Conservation (phyloP, 2,888 invertebrate genomes). For the Micoletzkya japonica region DNA sequence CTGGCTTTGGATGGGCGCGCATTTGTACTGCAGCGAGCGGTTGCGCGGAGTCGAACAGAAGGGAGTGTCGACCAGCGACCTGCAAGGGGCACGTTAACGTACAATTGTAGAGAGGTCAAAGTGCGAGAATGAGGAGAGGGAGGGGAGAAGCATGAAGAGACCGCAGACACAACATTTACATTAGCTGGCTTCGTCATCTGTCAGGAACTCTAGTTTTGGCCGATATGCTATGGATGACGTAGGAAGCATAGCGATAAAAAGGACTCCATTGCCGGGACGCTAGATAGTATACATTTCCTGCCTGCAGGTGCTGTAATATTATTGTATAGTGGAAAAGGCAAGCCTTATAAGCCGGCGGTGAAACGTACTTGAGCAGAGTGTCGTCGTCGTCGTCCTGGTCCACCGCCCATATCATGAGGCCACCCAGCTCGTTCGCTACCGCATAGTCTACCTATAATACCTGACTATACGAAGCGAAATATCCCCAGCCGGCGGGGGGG, state of each 20-base stretch:
- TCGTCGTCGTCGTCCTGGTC: constrained; percentile 59
- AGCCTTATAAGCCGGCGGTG: neutral
- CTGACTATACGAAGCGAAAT: no score
- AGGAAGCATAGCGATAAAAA: no score
- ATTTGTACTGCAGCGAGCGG: constrained; percentile 41
- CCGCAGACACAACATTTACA: neutral
- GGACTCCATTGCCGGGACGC: no score
- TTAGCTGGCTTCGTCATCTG: neutral
- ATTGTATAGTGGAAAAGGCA: no score
- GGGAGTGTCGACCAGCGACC: constrained; percentile 8
- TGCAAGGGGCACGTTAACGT: neutral
- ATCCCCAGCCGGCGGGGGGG: no score
- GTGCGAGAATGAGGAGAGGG: neutral
- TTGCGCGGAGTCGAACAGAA: constrained; percentile 13
- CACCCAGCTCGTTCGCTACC: constrained; percentile 53
- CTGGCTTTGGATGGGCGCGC: constrained; percentile 55
- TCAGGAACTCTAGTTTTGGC: no score
- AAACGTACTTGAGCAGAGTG: constrained; percentile 45
- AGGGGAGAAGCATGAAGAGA: neutral
- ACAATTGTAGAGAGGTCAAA: no score
- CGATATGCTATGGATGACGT: no score
- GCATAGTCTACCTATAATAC: constrained; percentile 44
- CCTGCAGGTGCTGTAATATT: no score
- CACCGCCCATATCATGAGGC: constrained; percentile 63
- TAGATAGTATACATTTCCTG: no score